Percentiles rank a stretch among this genome's conserved stretches.
Conservation (phyloP, 2,888 invertebrate genomes). For the Pollenia amentaria region DNA sequence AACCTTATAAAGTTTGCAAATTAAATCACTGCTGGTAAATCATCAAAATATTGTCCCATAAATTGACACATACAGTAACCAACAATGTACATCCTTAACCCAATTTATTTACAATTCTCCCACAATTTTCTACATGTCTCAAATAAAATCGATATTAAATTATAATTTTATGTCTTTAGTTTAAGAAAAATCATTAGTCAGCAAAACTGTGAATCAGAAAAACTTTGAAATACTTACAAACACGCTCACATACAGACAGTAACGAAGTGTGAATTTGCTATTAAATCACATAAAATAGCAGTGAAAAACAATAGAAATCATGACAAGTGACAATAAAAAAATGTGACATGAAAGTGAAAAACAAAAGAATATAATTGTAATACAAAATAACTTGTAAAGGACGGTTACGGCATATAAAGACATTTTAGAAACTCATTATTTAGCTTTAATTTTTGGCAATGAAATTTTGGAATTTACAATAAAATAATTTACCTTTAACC, state of each 20-base stretch:
- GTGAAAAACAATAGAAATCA: slow-evolving; percentile 25
- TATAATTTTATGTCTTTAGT: slow-evolving; percentile 46
- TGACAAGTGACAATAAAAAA: slow-evolving; percentile 61
- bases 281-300: slow-evolving; percentile 38
- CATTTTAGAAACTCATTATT: no score
- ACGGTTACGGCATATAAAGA: no score
- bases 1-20: no score
- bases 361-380: slow-evolving; percentile 18
- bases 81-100: background rate
- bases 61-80: no score
- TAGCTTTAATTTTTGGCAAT: no score
- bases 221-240: background rate
- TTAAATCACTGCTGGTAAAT: no score
- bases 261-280: slow-evolving; percentile 56
- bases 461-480: no score
- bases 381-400: background rate
- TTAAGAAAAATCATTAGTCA: slow-evolving; percentile 46
- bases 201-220: slow-evolving; percentile 13
- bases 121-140: slow-evolving; percentile 45
- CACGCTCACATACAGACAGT: slow-evolving; percentile 16
- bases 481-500: no score
- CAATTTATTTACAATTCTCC: background rate
- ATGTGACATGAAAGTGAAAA: slow-evolving; percentile 45
- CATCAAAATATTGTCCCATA: no score
- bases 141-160: slow-evolving; percentile 49